Conservation (phyloP, 37 sponge, comb jelly and placozoan species). For the Cliona cf. orientalis region DNA sequence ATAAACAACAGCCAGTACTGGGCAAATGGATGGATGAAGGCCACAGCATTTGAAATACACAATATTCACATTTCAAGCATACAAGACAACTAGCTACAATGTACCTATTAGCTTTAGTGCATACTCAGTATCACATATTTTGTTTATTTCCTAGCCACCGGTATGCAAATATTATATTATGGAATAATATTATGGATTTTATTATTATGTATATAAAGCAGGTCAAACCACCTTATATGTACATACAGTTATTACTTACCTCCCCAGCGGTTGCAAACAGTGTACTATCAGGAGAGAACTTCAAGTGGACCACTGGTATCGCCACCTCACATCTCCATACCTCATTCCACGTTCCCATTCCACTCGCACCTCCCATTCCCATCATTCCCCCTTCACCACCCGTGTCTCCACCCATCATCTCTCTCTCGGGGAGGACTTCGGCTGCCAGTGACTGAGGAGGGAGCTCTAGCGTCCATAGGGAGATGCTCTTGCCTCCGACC, state of each 20-base stretch:
- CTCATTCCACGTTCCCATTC: slow-evolving; percentile 21
- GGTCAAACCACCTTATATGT: neutral
- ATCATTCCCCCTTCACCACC: neutral
- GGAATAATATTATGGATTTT: neutral
- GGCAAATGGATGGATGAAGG: too few relatives aligned
- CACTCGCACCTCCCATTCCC: neutral
- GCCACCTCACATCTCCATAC: slow-evolving; percentile 60
- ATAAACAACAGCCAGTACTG: too few relatives aligned
- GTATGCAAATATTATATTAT: neutral
- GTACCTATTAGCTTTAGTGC: too few relatives aligned
- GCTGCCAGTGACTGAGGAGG: neutral
- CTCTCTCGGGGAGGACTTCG: neutral
- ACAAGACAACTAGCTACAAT: neutral
- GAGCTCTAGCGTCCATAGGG: slow-evolving; percentile 43
- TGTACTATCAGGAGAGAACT: slow-evolving; percentile 70
- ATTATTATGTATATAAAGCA: neutral
- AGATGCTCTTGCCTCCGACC: slow-evolving; percentile 51
- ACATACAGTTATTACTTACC: slow-evolving; percentile 32
- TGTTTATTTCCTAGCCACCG: neutral
- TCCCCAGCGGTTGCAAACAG: slow-evolving; percentile 82
- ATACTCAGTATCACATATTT: too few relatives aligned
- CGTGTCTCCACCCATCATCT: slow-evolving; percentile 19
- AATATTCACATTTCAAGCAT: too few relatives aligned
- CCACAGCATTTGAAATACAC: too few relatives aligned
- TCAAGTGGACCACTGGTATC: slow-evolving; percentile 37